Percentiles rank a stretch among this genome's conserved stretches.
phyloP scores from a whole-genome alignment of 2,113 vertebrate genomes.

The Alligator mississippiensis region DNA sequence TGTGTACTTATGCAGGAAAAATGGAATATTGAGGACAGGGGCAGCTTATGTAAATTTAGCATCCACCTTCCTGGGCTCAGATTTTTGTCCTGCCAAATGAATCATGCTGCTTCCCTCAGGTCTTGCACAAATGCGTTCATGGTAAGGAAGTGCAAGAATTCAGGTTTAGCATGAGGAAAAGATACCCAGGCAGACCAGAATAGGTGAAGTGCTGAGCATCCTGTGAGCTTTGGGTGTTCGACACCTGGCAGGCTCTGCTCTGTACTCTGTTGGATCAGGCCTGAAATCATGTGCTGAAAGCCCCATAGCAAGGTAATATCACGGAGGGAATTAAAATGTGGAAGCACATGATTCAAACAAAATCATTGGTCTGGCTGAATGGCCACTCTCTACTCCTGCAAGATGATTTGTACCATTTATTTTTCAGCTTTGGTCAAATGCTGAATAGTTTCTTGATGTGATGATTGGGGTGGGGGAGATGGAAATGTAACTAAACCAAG shows the following conservation, averaged over 20 bases:
- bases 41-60: background rate
- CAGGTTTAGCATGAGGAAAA: background rate
- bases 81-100: background rate
- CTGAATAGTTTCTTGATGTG: background rate
- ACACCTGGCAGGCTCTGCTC: background rate
- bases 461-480: background rate
- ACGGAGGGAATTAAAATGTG: background rate
- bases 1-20: background rate
- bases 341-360: background rate
- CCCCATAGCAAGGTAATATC: background rate
- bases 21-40: background rate
- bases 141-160: no score
- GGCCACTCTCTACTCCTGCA: background rate
- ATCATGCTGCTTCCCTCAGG: background rate
- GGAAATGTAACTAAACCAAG: background rate
- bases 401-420: background rate
- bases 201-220: background rate
- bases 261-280: background rate
- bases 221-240: background rate
- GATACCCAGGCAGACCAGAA: background rate
- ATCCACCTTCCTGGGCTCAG: background rate
- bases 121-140: no score
- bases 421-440: constrained; percentile 8
- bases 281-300: background rate
- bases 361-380: background rate